Conservation (phyloP, 2,888 invertebrate species). For the Trichacis sp. region DNA sequence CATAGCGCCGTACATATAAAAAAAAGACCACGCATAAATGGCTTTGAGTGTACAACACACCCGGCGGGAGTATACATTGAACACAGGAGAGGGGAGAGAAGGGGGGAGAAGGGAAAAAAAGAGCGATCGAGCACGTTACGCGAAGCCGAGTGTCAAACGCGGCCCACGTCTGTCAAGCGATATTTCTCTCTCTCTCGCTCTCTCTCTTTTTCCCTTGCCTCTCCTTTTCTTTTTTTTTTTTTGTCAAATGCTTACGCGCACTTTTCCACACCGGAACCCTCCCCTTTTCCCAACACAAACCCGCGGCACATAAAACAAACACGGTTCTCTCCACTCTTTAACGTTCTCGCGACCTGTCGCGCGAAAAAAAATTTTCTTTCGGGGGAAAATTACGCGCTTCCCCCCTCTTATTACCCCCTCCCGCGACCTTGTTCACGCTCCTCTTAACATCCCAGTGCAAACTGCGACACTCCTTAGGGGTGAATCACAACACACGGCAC, state of each 20-base stretch:
- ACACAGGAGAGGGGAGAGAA: neutral
- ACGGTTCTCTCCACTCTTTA: too few species aligned
- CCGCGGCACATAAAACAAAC: slow-evolving; percentile 19
- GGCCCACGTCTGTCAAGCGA: neutral
- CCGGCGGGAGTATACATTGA: too few species aligned
- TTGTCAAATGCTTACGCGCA: neutral
- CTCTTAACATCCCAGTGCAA: neutral
- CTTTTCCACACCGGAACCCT: neutral
- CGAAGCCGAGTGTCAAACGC: slow-evolving; percentile 1
- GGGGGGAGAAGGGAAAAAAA: neutral
- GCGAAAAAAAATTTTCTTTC: too few species aligned
- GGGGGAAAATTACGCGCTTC: too few species aligned
- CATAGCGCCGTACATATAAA: too few species aligned
- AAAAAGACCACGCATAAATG: too few species aligned
- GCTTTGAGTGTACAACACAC: too few species aligned
- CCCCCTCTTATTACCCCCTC: too few species aligned
- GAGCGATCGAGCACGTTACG: neutral
- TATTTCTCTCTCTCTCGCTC: neutral
- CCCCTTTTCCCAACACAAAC: slow-evolving; percentile 2
- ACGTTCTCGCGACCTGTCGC: too few species aligned
- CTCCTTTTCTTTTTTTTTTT: too few species aligned
- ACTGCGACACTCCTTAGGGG: neutral
- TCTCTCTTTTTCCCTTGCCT: too few species aligned
- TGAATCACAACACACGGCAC: slow-evolving; percentile 7
- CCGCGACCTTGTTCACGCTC: neutral